Base-by-base conservation (phyloP, 2,113 vertebrate species). In the Struthio camelus region DNA sequence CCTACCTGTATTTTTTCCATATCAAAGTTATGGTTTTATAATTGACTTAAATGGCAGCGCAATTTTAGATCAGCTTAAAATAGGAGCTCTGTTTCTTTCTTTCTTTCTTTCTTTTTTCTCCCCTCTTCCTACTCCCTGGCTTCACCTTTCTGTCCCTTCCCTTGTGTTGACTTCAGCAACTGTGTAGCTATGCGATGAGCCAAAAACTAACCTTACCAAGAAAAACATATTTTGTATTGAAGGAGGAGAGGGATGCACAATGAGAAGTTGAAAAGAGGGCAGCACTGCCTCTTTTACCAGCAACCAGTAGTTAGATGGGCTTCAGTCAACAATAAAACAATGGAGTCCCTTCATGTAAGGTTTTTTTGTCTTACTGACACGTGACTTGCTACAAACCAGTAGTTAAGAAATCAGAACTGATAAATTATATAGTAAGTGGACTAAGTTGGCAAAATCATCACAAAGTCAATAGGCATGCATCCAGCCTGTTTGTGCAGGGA, bases 251-350 rank as follows among this genome's bases (percentile, higher is more conserved):
- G 44, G 78, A 61, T 82, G 36, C 20, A 48, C 48, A 38, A 15
- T 14, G 8, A 84, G 80, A 77, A 82, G 59, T 42, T 83, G 80
- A 72, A 40, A 44, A 54, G 75, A 90, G 82, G 85, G 75, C 87
- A 96, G 90, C 64, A 62, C 59, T 62, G 75, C 62, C 59, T 76
- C 56, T 85, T 73, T 42, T 36, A 38, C 58, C 71, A 78, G 67
- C 66, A 91, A 71, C 82, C 90, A 93, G 48, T 94, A 79, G 27
- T 93, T 96, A 96, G 36, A 22, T 79, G 62, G 71, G 59, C 90
- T 96, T 83, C 88, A 77, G 67, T 46, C 79, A 85, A 54, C 92
- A 95, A 22, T 80, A 67, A 91, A 96, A 94, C 92, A 96, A 46
- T 88, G 79, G 53, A 64, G 38, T 64, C 90, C 79, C 90, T 95